Conservation (phyloP, 2,113 vertebrate species). For the Mastomys coucha region DNA sequence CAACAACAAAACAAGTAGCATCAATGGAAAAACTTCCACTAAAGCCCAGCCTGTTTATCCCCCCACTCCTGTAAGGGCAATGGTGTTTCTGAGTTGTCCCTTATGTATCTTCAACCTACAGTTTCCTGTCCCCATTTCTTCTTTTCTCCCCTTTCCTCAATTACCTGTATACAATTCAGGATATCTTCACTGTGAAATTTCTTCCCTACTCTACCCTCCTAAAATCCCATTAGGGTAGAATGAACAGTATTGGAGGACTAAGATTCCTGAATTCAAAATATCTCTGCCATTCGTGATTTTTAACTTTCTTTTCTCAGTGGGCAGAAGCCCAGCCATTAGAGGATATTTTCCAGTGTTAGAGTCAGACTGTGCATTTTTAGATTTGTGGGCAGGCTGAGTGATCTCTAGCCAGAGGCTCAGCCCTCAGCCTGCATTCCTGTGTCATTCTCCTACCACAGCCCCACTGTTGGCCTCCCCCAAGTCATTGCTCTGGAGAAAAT, state of each 20-base stretch:
- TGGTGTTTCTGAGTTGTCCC: neutral
- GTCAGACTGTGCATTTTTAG: slow-evolving; percentile 80
- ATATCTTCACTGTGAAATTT: neutral
- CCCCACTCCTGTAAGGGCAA: neutral
- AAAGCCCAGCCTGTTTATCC: too few relatives aligned
- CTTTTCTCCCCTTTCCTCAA: neutral
- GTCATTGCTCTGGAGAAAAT: slow-evolving; percentile 68
- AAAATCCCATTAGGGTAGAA: slow-evolving; percentile 47
- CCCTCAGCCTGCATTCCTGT: slow-evolving; percentile 68
- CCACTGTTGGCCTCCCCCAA: slow-evolving; percentile 68
- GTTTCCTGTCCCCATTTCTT: neutral
- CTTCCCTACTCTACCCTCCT: neutral
- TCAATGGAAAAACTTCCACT: neutral
- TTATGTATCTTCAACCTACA: neutral
- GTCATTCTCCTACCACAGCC: slow-evolving; percentile 73
- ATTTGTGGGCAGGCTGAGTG: slow-evolving; percentile 83
- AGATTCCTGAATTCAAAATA: slow-evolving; percentile 74
- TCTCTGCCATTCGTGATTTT: slow-evolving; percentile 76
- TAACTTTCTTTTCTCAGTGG: slow-evolving; percentile 78
- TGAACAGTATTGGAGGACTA: neutral
- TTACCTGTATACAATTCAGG: neutral
- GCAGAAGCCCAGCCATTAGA: slow-evolving; percentile 78
- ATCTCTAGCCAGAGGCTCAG: slow-evolving; percentile 81
- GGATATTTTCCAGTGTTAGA: slow-evolving; percentile 82
- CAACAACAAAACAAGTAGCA: neutral